These are phyloP conservation scores for Chrysomela aeneicollis DNA, from an alignment of 2,888 invertebrate species.

Conservation along the genomic window DNA sequence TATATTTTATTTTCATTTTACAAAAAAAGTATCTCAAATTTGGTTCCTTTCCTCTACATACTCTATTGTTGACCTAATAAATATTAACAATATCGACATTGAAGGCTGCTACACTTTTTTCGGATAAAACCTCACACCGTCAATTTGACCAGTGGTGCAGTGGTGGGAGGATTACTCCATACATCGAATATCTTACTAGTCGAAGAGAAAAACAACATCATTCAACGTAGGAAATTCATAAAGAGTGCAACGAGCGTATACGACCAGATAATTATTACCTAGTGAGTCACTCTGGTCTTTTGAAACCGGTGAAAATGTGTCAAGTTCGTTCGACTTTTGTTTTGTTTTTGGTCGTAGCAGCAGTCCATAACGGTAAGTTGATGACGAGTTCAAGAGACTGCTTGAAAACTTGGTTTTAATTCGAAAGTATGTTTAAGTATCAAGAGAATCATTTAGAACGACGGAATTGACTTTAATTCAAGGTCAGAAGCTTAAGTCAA, in stretches of 20 bases:
- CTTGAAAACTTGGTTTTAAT: background rate
- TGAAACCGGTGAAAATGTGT: conserved; percentile 32
- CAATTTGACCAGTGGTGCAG: background rate
- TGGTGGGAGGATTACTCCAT: conserved; percentile 20
- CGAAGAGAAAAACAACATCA: conserved; percentile 15
- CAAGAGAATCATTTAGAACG: background rate
- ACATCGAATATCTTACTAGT: conserved; percentile 15
- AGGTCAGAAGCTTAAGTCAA: background rate
- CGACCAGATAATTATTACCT: conserved; percentile 14
- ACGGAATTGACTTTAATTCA: background rate
- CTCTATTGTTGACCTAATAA: background rate
- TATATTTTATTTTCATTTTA: no score
- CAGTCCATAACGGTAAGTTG: conserved; percentile 30
- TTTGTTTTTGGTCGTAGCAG: conserved; percentile 16
- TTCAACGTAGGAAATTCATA: conserved; percentile 25
- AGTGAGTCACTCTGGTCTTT: conserved; percentile 26
- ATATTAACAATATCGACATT: background rate
- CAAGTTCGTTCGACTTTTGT: conserved; percentile 20
- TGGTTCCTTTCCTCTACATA: no score
- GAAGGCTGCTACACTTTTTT: background rate
- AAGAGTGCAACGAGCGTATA: conserved; percentile 19
- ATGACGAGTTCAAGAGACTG: background rate
- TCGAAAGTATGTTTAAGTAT: background rate
- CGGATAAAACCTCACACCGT: conserved; percentile 9
- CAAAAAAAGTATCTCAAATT: no score